Evolutionary conservation across 2,113 vertebrate genomes (phyloP), one percentile per base, ranked within the genome.

Genomic region (Chloroceryle aenea): DNA sequence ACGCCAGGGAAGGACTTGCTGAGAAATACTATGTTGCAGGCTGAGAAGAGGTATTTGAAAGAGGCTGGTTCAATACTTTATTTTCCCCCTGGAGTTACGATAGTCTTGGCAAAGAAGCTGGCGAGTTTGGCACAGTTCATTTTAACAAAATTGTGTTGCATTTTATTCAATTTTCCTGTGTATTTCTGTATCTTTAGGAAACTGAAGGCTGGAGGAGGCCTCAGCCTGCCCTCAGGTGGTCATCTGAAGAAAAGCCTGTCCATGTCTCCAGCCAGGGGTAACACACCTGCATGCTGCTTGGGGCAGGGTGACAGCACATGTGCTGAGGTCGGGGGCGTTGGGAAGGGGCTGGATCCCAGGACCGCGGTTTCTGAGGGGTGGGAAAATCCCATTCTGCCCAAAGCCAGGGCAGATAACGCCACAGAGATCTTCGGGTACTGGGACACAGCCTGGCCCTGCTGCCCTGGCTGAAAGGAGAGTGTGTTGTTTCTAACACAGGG

Each of bases 261-360:
- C 2, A 2, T 25, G 58, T 21, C 7, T 42, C 81, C 36, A 1
- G 76, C n/a, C 6, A 5, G 21, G 11, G 66, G 45, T 0, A 79
- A 29, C 80, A 29, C 80, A 14, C 4, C 3, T 1, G 30, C 34
- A 32, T 27, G 58, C 62, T 75, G 69, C 58, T 25, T 6, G 50
- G 22, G 63, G 42, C 0, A 1, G 1, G 38, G 32, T 2, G 40
- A 38, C 77, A 34, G 48, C 40, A 1, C 43, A 2, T 0, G 79
- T 59, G 29, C 36, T 3, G 16, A 22, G 50, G 4, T 34, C 25
- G 43, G 45, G 32, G 53, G 14, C 0, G 0, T 4, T 73, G 26
- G 30, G 27, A 75, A 3, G 4, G 17, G 20, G 30, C 23, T 40
- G 55, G 21, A 16, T 68, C 8, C 59, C 12, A 11, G 21, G 10